These are phyloP conservation scores for Brachionus paranguensis DNA, from an alignment of 1,140 invertebrate species.

Conservation along the genomic window DNA sequence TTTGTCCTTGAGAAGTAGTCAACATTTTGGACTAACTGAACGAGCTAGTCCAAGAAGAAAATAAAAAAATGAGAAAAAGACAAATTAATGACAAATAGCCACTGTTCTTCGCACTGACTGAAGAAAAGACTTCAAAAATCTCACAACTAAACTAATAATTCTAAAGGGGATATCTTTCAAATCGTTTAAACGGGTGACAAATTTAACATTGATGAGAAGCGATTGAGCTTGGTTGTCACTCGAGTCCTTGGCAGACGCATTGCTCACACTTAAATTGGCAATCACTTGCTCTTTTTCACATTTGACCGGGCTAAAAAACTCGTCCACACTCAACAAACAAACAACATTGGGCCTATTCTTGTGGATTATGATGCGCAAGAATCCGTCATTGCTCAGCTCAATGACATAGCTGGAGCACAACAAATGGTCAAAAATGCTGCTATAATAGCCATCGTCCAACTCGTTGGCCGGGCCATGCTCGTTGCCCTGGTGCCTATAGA, in stretches of 20 bases:
- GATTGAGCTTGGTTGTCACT: neutral
- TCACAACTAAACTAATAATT: neutral
- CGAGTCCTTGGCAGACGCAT: neutral
- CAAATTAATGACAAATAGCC: neutral
- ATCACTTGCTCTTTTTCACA: neutral
- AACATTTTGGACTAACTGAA: neutral
- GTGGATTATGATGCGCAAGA: neutral
- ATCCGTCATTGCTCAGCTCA: constrained; percentile 11
- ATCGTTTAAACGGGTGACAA: neutral
- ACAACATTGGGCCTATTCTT: constrained; percentile 19
- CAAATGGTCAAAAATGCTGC: neutral
- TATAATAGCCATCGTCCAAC: neutral
- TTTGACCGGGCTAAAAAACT: neutral
- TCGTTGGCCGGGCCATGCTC: no score
- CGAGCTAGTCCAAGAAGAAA: neutral
- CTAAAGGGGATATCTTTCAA: neutral
- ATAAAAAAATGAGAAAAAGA: neutral
- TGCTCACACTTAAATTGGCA: neutral
- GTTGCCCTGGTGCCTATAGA: neutral
- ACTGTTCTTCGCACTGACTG: neutral
- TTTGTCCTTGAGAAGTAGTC: neutral
- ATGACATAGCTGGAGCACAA: neutral
- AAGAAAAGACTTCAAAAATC: neutral
- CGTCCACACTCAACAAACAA: neutral
- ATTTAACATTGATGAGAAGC: neutral